Percentiles rank a stretch among this genome's conserved stretches.
Evolutionary conservation across 2,113 vertebrate species (phyloP).

Genomic region (Stictonetta naevosa): DNA sequence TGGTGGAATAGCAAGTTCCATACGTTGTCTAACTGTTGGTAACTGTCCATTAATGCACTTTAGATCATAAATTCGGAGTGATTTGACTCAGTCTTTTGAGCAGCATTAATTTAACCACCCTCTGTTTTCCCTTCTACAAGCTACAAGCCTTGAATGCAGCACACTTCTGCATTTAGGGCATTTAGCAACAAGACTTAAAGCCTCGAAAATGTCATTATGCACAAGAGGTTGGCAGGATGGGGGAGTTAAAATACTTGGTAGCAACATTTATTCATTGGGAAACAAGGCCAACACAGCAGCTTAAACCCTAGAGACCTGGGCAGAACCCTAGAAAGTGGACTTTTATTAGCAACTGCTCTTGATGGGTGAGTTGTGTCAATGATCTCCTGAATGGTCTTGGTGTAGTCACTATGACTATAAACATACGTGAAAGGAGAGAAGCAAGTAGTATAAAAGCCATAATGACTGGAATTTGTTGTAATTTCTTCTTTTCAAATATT

Average conservation of each 20-base stretch:
- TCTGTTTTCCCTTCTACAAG: neutral
- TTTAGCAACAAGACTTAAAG: constrained; percentile 43
- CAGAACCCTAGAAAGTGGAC: constrained; percentile 10
- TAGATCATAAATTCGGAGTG: neutral
- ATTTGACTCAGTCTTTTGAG: neutral
- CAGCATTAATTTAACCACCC: neutral
- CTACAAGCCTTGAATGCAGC: neutral
- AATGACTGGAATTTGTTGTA: neutral
- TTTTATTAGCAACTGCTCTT: neutral
- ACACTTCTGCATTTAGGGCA: constrained; percentile 34
- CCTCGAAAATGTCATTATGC: constrained; percentile 34
- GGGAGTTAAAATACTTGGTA: constrained; percentile 48
- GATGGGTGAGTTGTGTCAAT: neutral
- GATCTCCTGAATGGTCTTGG: neutral
- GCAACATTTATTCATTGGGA: constrained; percentile 32
- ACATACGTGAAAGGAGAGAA: neutral
- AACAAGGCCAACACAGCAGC: neutral
- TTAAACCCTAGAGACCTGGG: neutral
- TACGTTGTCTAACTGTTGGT: neutral
- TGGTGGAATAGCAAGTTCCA: neutral
- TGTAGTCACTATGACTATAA: neutral
- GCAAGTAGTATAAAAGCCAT: neutral
- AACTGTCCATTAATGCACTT: neutral
- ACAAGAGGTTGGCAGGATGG: constrained; percentile 35
- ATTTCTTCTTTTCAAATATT: neutral